Conservation (phyloP, 2,888 invertebrate species). For the Limnephilus lunatus region DNA sequence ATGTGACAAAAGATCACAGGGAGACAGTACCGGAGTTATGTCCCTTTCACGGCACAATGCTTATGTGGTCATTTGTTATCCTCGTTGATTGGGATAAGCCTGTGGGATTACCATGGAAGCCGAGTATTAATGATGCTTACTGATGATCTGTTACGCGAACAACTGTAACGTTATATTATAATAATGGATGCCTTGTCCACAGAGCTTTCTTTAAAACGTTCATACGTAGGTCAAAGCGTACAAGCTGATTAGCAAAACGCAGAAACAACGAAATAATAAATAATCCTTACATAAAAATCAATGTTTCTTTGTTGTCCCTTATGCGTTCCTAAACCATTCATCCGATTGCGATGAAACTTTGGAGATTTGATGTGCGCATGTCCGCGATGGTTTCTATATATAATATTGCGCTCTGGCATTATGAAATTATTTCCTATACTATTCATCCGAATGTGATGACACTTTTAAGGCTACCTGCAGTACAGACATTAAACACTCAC, state of each 20-base stretch:
- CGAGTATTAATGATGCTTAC: background rate
- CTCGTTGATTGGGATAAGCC: constrained; percentile 20
- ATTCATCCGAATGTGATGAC: too few species aligned
- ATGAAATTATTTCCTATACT: too few species aligned
- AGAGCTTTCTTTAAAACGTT: background rate
- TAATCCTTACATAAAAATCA: too few species aligned
- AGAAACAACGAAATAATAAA: background rate
- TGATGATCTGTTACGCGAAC: background rate
- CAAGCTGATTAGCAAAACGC: background rate
- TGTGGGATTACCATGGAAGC: background rate
- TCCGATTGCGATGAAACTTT: too few species aligned
- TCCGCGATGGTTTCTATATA: too few species aligned
- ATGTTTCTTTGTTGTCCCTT: too few species aligned
- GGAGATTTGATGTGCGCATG: too few species aligned
- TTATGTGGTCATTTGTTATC: constrained; percentile 10
- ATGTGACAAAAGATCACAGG: background rate
- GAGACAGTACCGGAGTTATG: background rate
- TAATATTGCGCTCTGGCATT: too few species aligned
- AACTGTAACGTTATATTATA: background rate
- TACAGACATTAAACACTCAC: background rate
- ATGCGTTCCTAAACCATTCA: too few species aligned
- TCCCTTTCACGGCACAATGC: background rate
- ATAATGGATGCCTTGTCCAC: background rate
- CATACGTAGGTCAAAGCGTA: background rate
- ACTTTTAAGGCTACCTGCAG: background rate